These are phyloP conservation scores for Mythimna ferrago DNA, from an alignment of 2,888 invertebrate genomes.

Conservation along the genomic window DNA sequence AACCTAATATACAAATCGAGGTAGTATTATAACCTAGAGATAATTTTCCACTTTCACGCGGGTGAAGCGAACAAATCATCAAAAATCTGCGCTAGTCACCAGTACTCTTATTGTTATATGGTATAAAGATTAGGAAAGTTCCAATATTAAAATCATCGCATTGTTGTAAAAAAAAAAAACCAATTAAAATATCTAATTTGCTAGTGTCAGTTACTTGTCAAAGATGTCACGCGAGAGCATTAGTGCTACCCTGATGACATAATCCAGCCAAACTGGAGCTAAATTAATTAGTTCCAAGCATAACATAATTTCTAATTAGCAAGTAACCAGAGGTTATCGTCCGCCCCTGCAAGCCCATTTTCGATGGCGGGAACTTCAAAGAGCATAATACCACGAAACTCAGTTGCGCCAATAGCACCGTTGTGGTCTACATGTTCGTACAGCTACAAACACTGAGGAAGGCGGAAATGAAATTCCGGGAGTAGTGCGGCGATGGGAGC, in stretches of 20 bases:
- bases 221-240: background rate
- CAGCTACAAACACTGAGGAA: constrained; percentile 6
- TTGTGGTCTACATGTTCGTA: background rate
- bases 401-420: background rate
- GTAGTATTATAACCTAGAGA: no score
- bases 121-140: no score
- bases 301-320: background rate
- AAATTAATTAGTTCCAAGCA: background rate
- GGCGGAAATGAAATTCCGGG: constrained; percentile 29
- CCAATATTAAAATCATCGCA: background rate
- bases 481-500: background rate
- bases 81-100: no score
- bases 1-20: no score
- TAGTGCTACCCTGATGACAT: background rate
- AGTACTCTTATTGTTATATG: background rate
- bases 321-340: background rate
- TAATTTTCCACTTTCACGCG: no score
- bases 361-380: constrained; percentile 9
- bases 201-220: constrained; percentile 16
- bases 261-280: constrained; percentile 6
- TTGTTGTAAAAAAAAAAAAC: constrained; percentile 4
- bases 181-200: background rate
- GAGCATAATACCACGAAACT: constrained; percentile 5
- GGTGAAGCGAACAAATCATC: no score
- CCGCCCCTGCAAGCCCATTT: background rate